Conservation (phyloP, 92 coral and sea anemone species). For the Epizoanthus scotinus region DNA sequence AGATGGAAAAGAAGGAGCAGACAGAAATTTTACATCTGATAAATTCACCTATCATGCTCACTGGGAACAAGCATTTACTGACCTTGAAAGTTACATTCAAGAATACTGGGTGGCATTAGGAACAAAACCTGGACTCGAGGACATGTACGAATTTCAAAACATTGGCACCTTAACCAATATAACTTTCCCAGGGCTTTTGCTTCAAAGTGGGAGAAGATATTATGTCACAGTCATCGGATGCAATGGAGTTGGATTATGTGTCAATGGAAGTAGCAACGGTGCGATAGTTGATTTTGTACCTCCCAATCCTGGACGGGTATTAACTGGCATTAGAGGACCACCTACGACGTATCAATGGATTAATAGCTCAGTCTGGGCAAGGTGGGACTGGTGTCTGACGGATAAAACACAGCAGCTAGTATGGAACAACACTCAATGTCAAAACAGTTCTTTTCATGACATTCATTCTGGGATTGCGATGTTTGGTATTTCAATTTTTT, state of each 20-base stretch:
- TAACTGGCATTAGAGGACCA: conserved; percentile 72
- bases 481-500: conserved; percentile 72
- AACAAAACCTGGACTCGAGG: conserved; percentile 62
- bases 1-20: conserved; percentile 73
- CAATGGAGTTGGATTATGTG: conserved; percentile 79
- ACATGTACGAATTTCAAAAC: conserved; percentile 44
- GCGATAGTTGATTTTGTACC: conserved; percentile 74
- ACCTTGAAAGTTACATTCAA: conserved; percentile 76
- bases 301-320: conserved; percentile 75
- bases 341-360: conserved; percentile 75
- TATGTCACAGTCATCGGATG: conserved; percentile 76
- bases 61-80: conserved; percentile 88
- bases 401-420: conserved; percentile 37
- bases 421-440: conserved; percentile 38
- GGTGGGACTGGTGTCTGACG: conserved; percentile 87
- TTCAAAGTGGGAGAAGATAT: conserved; percentile 66
- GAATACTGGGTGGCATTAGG: conserved; percentile 79
- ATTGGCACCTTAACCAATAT: conserved; percentile 56
- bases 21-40: conserved; percentile 61
- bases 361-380: conserved; percentile 76
- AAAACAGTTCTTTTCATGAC: conserved; percentile 66
- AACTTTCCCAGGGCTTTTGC: conserved; percentile 53
- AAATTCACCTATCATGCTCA: conserved; percentile 63
- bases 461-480: conserved; percentile 76
- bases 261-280: conserved; percentile 84